Evolutionary conservation across 2,888 invertebrate genomes (phyloP), one percentile per base, ranked within the genome.

Genomic region (Melanargia galathea): DNA sequence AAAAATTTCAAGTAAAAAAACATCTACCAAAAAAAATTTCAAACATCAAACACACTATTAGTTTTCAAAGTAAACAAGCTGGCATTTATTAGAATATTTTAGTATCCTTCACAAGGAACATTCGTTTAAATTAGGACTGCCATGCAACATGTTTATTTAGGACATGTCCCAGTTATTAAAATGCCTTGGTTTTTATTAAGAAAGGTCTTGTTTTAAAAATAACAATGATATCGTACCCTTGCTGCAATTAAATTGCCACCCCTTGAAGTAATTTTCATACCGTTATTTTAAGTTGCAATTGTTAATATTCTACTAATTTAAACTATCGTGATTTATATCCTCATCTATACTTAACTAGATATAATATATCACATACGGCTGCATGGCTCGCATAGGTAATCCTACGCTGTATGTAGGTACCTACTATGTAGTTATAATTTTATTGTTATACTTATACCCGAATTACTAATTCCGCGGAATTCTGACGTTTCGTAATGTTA

Each of bases 91-190:
- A 43, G 43, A 43, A 43, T 52, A 48, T 54, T 55, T n/a, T 54
- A 61, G 54, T 52, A 61, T 54, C 55, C 52, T 35, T 16, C 20
- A 51, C 51, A 51, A 49, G 49, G 76, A 78, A 57, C 81, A 85
- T 83, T 83, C 80, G 80, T 83, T 77, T 79, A 81, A 82, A 83
- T 80, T 45, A 43, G 18, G 33, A 13, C 13, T 45, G 3, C 56
- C 56, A 57, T n/a, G 5, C 26, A 6, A n/a, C n/a, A 7, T 30
- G 20, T 26, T 45, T 45, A 30, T 57, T 30, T 13, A 45, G 56
- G 56, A 57, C 20, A 56, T 20, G 30, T 45, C 30, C 56, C 45
- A 20, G 18, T 30, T 57, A 8, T 1, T 18, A 20, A n/a, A 16
- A 55, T 16, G 52, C 11, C 20, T 13, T 11, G 13, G 18, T 13